These are phyloP conservation scores for Hippopotamyrus pictus DNA, from an alignment of 2,797 vertebrate species.

Conservation along the genomic window DNA sequence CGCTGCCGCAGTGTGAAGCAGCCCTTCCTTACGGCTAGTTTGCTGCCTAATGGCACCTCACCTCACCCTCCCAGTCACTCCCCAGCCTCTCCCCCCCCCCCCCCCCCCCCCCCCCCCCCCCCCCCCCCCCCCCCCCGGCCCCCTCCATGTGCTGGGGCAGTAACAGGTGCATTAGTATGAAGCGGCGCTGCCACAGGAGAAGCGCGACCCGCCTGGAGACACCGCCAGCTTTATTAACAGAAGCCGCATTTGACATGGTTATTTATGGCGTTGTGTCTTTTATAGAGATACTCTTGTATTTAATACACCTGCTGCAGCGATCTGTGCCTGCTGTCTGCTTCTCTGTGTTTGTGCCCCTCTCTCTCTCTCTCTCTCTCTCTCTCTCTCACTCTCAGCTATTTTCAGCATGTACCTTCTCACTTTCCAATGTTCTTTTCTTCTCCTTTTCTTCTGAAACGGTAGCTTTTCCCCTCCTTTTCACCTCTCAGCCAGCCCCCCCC, in stretches of 20 bases:
- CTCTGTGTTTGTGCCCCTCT: neutral
- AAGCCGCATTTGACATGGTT: neutral
- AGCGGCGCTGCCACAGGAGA: neutral
- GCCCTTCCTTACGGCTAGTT: conserved; percentile 17
- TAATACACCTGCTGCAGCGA: conserved; percentile 41
- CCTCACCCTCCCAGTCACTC: neutral
- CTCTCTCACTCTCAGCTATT: neutral
- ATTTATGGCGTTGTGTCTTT: conserved; percentile 41
- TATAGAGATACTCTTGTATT: conserved; percentile 43
- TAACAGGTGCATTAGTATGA: conserved; percentile 1
- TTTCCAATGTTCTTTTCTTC: neutral
- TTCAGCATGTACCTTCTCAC: neutral
- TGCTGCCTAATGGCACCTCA: conserved; percentile 28
- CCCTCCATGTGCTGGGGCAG: neutral
- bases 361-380: neutral
- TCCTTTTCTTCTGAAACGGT: conserved; percentile 18
- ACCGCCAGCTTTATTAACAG: neutral
- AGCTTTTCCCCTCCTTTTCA: conserved; percentile 13
- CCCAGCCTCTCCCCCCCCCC: neutral
- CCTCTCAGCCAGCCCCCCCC: conserved; percentile 1
- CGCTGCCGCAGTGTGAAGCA: neutral
- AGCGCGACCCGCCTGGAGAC: neutral
- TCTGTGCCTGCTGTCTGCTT: conserved; percentile 23
- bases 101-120: neutral
- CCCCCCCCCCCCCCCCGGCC: neutral